These are phyloP conservation scores for Oryzias melastigma DNA, from an alignment of 2,113 vertebrate species.

Conservation along the genomic window DNA sequence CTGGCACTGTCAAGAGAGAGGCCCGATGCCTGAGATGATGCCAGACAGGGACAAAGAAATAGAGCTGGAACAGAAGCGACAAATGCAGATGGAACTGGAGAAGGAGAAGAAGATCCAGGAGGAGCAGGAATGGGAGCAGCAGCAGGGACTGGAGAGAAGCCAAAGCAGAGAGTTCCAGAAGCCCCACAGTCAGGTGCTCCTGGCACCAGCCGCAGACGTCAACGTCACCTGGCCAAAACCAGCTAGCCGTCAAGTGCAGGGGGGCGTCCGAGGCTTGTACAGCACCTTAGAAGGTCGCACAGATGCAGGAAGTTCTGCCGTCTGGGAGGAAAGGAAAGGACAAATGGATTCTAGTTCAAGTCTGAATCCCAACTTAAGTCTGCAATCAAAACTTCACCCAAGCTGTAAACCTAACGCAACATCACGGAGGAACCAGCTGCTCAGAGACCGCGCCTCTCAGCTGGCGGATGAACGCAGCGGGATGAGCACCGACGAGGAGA, in stretches of 20 bases:
- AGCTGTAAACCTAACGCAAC: constrained; percentile 38
- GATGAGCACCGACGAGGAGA: constrained; percentile 78
- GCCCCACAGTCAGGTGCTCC: constrained; percentile 61
- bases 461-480: constrained; percentile 71
- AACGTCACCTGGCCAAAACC: constrained; percentile 81
- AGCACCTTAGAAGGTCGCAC: constrained; percentile 73
- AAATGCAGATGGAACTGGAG: constrained; percentile 53
- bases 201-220: constrained; percentile 65
- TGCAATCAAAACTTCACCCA: constrained; percentile 32
- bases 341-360: constrained; percentile 11
- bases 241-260: constrained; percentile 58
- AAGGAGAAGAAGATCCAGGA: constrained; percentile 50
- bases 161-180: constrained; percentile 43
- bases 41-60: constrained; percentile 56
- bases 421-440: constrained; percentile 68
- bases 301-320: constrained; percentile 22
- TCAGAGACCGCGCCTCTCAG: constrained; percentile 74
- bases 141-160: constrained; percentile 45
- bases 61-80: constrained; percentile 50
- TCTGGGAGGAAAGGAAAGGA: constrained; percentile 44
- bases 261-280: constrained; percentile 63
- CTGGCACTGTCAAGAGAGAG: constrained; percentile 60
- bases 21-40: constrained; percentile 51
- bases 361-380: constrained; percentile 34
- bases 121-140: constrained; percentile 46